A percentile compares a stretch with the other conserved stretches of the same genome.
Conservation (phyloP, 2,113 vertebrate genomes). For the Tachysurus fulvidraco region DNA sequence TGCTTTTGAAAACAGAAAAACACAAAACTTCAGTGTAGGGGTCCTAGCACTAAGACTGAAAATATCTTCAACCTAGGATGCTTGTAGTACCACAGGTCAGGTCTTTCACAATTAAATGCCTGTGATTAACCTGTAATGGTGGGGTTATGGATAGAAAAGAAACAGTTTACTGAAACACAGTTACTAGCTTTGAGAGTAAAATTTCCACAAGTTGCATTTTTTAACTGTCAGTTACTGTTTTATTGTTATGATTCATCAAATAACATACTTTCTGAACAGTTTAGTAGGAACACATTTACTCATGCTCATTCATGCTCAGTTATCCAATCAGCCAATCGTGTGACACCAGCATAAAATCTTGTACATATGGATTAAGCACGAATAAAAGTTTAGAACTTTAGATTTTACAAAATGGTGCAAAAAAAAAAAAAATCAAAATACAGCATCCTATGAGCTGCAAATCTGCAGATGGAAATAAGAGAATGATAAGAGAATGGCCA, state of each 20-base stretch:
- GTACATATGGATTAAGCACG: neutral
- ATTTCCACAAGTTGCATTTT: neutral
- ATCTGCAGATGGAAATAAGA: neutral
- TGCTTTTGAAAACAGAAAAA: slow-evolving; percentile 40
- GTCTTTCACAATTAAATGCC: neutral
- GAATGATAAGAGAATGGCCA: neutral
- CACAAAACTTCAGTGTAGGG: slow-evolving; percentile 21
- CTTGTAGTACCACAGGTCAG: neutral
- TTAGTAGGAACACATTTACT: neutral
- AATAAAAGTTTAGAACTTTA: neutral
- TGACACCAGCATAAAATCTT: neutral
- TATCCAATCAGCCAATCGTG: neutral
- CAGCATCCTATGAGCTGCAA: neutral
- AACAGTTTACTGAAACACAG: neutral
- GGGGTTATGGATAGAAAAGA: neutral
- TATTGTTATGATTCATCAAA: neutral
- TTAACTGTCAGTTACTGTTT: neutral
- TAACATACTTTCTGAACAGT: neutral
- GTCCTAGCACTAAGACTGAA: slow-evolving; percentile 20
- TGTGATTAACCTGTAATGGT: neutral
- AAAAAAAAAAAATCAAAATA: neutral
- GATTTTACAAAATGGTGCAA: neutral
- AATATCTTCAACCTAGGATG: slow-evolving; percentile 2
- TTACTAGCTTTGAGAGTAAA: neutral
- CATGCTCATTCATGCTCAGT: neutral